These are phyloP conservation scores for Daubentonia madagascariensis DNA, from an alignment of 2,113 vertebrate genomes.

Conservation along the genomic window DNA sequence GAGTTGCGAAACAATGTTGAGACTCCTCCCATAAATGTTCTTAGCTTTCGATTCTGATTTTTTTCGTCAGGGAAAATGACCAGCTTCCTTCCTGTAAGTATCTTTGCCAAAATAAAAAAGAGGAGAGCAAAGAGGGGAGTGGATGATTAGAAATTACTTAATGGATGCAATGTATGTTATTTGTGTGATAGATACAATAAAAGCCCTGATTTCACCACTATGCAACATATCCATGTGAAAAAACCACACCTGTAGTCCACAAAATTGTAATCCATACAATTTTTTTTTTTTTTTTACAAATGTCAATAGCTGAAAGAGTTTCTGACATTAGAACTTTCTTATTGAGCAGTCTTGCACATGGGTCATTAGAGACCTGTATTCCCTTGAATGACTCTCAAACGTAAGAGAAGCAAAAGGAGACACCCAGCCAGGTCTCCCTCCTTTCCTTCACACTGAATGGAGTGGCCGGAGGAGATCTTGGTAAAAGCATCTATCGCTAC, in stretches of 20 bases:
- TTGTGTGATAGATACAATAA: no score
- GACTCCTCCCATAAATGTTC: background rate
- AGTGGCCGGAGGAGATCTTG: background rate
- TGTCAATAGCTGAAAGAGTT: background rate
- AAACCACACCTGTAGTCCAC: no score
- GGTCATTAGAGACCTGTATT: background rate
- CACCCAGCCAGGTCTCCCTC: background rate
- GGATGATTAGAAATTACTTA: no score
- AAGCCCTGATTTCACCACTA: no score
- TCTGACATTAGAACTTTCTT: background rate
- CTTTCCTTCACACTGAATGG: background rate
- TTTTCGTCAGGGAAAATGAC: background rate
- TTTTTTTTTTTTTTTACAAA: background rate
- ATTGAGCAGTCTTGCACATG: background rate
- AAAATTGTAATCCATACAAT: no score
- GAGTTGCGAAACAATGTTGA: background rate
- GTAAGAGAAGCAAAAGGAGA: background rate
- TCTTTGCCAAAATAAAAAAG: background rate
- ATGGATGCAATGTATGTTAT: no score
- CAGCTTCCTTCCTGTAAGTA: background rate
- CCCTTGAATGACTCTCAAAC: background rate
- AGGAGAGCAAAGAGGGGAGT: no score
- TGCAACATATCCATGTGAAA: no score
- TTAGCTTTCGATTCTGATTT: background rate
- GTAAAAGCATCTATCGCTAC: no score